These are phyloP conservation scores for Notodonta dromedarius DNA, from an alignment of 2,888 invertebrate species.

Conservation along the genomic window DNA sequence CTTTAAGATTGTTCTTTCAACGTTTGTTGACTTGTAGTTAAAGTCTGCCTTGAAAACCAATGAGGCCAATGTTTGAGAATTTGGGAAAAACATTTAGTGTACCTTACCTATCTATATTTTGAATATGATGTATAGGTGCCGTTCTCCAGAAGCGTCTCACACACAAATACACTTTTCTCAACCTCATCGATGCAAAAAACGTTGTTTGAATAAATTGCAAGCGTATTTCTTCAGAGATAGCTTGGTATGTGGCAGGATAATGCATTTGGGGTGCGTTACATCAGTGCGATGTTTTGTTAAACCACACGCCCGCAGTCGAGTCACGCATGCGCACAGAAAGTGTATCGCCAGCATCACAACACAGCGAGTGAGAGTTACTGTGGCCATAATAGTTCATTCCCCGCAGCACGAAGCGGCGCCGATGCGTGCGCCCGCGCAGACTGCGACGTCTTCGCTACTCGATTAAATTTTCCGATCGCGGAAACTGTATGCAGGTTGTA, in stretches of 20 bases:
- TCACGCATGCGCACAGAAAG: conserved; percentile 75
- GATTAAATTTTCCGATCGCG: conserved; percentile 40
- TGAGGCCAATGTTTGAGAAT: neutral
- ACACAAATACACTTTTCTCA: neutral
- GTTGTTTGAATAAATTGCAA: conserved; percentile 8
- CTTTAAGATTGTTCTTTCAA: conserved; percentile 47
- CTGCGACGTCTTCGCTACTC: conserved; percentile 25
- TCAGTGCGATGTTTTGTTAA: conserved; percentile 53
- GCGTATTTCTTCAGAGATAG: conserved; percentile 17
- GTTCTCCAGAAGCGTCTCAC: too few species aligned
- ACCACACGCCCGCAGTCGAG: conserved; percentile 57
- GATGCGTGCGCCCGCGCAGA: conserved; percentile 11
- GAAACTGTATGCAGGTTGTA: conserved; percentile 22
- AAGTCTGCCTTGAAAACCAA: neutral
- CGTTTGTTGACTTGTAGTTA: conserved; percentile 28
- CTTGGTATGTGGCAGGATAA: conserved; percentile 54
- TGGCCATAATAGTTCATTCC: conserved; percentile 73
- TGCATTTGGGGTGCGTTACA: conserved; percentile 68
- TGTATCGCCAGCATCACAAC: conserved; percentile 77
- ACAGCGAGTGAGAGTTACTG: conserved; percentile 72
- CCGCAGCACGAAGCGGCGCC: conserved; percentile 39
- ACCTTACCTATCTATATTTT: neutral
- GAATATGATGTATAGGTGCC: neutral
- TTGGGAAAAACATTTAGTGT: neutral
- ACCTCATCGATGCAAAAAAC: conserved; percentile 14